Evolutionary conservation across 2,797 vertebrate genomes (phyloP).

Genomic region (Pantherophis alleghaniensis): DNA sequence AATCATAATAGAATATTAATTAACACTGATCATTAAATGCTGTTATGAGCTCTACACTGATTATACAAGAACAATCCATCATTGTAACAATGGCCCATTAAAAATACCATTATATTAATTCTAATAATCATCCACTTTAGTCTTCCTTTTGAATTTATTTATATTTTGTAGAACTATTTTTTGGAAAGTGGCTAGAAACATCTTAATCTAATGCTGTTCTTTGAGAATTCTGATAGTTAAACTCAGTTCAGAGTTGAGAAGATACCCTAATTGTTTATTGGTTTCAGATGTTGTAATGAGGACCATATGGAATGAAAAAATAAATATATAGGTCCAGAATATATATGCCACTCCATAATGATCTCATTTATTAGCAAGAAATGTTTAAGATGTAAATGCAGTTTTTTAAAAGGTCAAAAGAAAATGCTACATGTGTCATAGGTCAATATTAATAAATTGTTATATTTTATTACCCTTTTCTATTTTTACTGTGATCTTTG

Average conservation of each 20-base stretch:
- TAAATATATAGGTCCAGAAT: background rate
- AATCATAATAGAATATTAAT: constrained; percentile 18
- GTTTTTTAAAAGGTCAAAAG: background rate
- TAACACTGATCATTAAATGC: constrained; percentile 17
- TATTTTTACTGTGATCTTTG: background rate
- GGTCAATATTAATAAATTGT: background rate
- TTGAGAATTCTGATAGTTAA: background rate
- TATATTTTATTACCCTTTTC: background rate
- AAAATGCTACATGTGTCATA: background rate
- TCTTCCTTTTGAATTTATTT: constrained; percentile 5
- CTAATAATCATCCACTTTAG: background rate
- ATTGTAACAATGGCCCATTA: constrained; percentile 20
- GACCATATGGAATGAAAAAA: background rate
- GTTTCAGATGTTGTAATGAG: background rate
- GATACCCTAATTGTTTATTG: background rate
- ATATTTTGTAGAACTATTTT: background rate
- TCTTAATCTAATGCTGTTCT: background rate
- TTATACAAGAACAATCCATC: constrained; percentile 22
- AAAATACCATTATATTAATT: constrained; percentile 4
- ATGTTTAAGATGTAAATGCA: background rate
- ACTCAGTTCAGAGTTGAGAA: background rate
- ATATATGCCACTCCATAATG: background rate
- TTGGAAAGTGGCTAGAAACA: background rate
- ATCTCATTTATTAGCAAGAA: background rate
- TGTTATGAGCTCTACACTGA: constrained; percentile 11